Evolutionary conservation across 2,888 invertebrate genomes (phyloP).

Genomic region (Hydrotaea diabolus): DNA sequence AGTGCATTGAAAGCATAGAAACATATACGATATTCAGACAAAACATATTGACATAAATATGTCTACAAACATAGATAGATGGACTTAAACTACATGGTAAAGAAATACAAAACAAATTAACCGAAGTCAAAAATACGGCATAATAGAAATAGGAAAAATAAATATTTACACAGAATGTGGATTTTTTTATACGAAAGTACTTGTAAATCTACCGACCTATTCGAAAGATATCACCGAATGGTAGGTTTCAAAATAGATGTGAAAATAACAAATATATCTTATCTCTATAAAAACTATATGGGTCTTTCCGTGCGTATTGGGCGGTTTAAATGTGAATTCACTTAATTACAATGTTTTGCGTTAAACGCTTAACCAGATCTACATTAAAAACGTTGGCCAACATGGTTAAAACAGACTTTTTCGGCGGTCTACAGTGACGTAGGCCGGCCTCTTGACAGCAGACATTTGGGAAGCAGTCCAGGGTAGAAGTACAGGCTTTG

Average conservation of each 20-base stretch:
- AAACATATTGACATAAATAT: too few relatives aligned
- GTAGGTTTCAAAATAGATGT: neutral
- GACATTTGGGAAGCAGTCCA: constrained; percentile 90
- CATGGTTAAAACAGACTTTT: constrained; percentile 85
- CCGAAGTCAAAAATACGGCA: constrained; percentile 37
- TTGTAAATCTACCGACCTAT: too few relatives aligned
- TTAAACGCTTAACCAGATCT: constrained; percentile 79
- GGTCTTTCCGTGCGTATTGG: neutral
- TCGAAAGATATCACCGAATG: neutral
- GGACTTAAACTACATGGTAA: constrained; percentile 11
- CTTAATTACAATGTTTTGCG: constrained; percentile 79
- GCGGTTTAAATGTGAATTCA: constrained; percentile 2
- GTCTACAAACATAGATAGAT: too few relatives aligned
- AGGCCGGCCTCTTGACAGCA: constrained; percentile 89
- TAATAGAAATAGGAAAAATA: constrained; percentile 15
- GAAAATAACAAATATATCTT: neutral
- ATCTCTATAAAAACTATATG: neutral
- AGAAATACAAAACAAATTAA: constrained; percentile 33
- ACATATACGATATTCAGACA: constrained; percentile 28
- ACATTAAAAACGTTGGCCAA: constrained; percentile 82
- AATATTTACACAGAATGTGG: constrained; percentile 39
- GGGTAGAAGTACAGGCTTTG: constrained; percentile 85
- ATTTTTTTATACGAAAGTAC: neutral
- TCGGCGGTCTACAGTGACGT: constrained; percentile 88
- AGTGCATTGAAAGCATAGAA: neutral